These are phyloP conservation scores for Psophia crepitans DNA, from an alignment of 2,113 vertebrate genomes.

Conservation along the genomic window DNA sequence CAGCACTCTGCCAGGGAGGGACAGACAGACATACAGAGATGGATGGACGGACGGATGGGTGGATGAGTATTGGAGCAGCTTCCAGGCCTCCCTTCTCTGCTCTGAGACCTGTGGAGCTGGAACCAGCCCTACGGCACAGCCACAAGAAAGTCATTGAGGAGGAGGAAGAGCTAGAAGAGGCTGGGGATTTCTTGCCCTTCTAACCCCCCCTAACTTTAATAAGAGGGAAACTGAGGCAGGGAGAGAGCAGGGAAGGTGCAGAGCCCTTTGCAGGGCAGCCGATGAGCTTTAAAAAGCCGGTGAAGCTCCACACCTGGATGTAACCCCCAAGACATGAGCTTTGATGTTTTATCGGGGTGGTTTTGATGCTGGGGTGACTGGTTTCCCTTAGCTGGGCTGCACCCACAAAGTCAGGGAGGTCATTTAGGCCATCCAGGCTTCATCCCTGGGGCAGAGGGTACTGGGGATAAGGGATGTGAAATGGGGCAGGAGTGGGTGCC, in stretches of 20 bases:
- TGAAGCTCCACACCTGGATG: not conserved
- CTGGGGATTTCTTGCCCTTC: not conserved
- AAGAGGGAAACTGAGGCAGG: not conserved
- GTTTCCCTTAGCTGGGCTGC: not conserved
- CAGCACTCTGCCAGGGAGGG: not conserved
- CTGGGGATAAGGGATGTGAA: not conserved
- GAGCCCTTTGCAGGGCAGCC: not conserved
- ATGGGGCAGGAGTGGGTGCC: not conserved
- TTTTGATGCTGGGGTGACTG: not conserved
- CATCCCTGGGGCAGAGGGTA: not conserved
- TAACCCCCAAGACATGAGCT: not conserved
- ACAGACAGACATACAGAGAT: not conserved
- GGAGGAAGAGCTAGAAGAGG: not conserved
- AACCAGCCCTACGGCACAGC: not conserved
- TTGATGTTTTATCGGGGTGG: not conserved
- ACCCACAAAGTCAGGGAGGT: rapidly evolving
- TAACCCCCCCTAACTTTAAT: not conserved
- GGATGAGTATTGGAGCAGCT: not conserved
- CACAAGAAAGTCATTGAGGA: not conserved
- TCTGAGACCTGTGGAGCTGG: not conserved
- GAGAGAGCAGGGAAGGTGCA: not conserved
- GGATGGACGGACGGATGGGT: too few species aligned
- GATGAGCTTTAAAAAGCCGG: not conserved
- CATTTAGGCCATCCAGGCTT: not conserved
- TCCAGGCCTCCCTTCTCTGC: not conserved